These are phyloP conservation scores for Archegozetes longisetosus DNA, from an alignment of 1,140 invertebrate genomes.

Conservation along the genomic window DNA sequence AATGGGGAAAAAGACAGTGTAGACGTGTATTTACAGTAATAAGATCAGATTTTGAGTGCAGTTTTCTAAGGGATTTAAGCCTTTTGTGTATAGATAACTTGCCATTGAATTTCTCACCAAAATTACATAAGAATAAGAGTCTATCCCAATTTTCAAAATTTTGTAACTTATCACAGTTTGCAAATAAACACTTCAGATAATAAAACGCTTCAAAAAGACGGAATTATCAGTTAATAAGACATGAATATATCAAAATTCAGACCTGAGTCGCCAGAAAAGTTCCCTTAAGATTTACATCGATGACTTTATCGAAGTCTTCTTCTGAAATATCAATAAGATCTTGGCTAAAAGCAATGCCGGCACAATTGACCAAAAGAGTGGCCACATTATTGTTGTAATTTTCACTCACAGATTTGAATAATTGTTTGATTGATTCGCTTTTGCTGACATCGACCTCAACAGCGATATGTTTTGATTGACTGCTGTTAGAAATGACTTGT, in stretches of 20 bases:
- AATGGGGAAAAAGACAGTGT: no score
- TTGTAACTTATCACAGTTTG: no score
- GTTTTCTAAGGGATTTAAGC: no score
- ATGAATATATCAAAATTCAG: no score
- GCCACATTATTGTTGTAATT: constrained; percentile 43
- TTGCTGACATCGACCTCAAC: constrained; percentile 49
- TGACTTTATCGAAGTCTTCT: constrained; percentile 58
- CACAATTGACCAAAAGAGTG: constrained; percentile 63
- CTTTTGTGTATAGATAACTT: no score
- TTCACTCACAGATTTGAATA: constrained; percentile 37
- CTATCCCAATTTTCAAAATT: no score
- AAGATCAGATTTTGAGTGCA: no score
- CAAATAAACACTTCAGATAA: no score
- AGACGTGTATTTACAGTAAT: no score
- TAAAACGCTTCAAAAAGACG: no score
- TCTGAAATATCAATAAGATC: constrained; percentile 62
- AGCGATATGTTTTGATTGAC: constrained; percentile 32
- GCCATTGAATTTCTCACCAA: no score
- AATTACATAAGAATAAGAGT: no score
- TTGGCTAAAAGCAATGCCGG: constrained; percentile 66
- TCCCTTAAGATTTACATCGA: constrained; percentile 74
- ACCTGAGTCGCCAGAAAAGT: constrained; percentile 22
- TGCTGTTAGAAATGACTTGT: constrained; percentile 18
- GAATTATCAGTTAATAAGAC: not conserved
- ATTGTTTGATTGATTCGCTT: constrained; percentile 38